Evolutionary conservation across 1,140 invertebrate species (phyloP), one percentile per base, ranked within the genome.

Genomic region (Dreissena rostriformis): DNA sequence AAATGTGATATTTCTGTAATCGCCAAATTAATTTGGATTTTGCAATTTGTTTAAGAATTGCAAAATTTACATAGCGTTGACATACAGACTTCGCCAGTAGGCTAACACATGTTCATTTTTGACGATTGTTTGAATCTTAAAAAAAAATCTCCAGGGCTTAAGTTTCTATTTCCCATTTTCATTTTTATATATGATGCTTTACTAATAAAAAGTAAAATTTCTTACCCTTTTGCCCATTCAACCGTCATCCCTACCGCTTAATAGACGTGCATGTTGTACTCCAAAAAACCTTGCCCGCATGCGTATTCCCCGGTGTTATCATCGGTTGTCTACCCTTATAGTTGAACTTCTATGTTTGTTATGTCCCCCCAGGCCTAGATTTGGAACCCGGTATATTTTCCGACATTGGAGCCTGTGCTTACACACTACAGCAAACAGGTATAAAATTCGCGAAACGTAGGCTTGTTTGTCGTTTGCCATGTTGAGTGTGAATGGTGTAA

Each of bases 341-440:
- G 65, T 83, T 83, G 81, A 75, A 75, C 75, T 83, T 22, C 74
- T 83, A 55, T 83, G 65, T 83, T 83, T 66, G 49, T 76, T 51
- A 67, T 83, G 15, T 76, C 52, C 72, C n/a, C 81, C 55, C 81
- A 83, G 81, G 81, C 15, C 72, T 83, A 75, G 81, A 83, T 57
- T 57, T 76, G 81, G 81, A 83, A 49, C 72, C 72, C 24, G 81
- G 81, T 70, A 24, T 66, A 15, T 67, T 67, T 67, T 75, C 81
- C 28, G 53, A 67, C 22, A 68, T 83, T 53, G 65, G 49, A 55
- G 74, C 81, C 81, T 83, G 81, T 76, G 65, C 61, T 7, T 83
- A 83, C 81, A 75, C 81, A 19, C 81, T 83, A 11, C 39, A 83
- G 24, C 81, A 75, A 76, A 83, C 61, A 83, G 81, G 81, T 83